These are phyloP conservation scores for Lanius ludovicianus DNA, from an alignment of 2,113 vertebrate genomes.

Conservation along the genomic window DNA sequence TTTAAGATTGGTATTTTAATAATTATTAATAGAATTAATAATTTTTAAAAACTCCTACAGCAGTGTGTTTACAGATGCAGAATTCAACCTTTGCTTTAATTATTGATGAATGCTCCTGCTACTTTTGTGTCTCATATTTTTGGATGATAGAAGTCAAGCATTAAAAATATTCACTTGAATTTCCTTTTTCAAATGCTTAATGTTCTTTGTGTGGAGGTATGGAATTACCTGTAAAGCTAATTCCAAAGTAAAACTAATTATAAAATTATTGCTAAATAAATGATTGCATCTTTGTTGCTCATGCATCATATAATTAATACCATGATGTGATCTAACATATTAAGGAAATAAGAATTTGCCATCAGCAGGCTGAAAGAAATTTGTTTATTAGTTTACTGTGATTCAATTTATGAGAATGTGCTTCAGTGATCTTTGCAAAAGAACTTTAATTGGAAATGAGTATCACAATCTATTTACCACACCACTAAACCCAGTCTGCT, in stretches of 20 bases:
- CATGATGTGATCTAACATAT: conserved; percentile 73
- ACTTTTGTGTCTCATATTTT: conserved; percentile 3
- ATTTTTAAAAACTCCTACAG: conserved; percentile 46
- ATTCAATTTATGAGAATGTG: conserved; percentile 81
- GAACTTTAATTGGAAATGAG: conserved; percentile 83
- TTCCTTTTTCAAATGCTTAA: conserved; percentile 24
- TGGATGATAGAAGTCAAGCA: conserved; percentile 26
- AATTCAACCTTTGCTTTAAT: conserved; percentile 43
- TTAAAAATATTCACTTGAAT: conserved; percentile 23
- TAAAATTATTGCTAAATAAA: conserved; percentile 55
- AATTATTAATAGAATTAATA: conserved; percentile 62
- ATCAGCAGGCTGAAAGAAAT: conserved; percentile 67
- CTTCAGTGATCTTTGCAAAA: conserved; percentile 81
- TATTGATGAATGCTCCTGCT: conserved; percentile 34
- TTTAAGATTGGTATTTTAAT: conserved; percentile 65
- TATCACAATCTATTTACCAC: conserved; percentile 80
- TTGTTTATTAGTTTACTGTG: conserved; percentile 79
- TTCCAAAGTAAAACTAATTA: conserved; percentile 39
- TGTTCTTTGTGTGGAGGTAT: background rate
- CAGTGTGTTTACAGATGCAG: conserved; percentile 48
- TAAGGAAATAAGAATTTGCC: conserved; percentile 75
- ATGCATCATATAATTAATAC: conserved; percentile 77
- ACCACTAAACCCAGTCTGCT: conserved; percentile 70
- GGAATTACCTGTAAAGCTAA: conserved; percentile 42
- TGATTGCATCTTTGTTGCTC: conserved; percentile 61